A percentile compares a stretch with the other conserved stretches of the same genome.
These are phyloP conservation scores for Pogonocichla stellata DNA, from an alignment of 2,113 vertebrate genomes.

Conservation along the genomic window DNA sequence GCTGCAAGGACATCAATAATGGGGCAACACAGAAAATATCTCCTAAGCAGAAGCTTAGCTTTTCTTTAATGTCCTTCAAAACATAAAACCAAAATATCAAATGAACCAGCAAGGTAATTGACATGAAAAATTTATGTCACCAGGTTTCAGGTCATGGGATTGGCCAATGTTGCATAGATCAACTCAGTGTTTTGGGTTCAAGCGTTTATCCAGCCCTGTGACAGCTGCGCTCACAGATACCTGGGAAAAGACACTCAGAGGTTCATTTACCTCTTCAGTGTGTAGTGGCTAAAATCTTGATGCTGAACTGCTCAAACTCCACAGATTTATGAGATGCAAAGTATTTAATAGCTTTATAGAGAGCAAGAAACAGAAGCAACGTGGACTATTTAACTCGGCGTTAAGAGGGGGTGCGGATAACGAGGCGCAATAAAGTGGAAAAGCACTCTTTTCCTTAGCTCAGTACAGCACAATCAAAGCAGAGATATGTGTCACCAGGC, in stretches of 20 bases:
- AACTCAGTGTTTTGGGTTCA: background rate
- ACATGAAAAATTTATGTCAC: background rate
- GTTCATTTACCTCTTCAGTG: background rate
- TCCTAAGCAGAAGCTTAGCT: background rate
- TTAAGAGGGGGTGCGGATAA: background rate
- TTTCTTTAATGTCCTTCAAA: background rate
- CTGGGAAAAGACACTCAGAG: background rate
- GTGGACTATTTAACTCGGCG: background rate
- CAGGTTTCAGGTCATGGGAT: background rate
- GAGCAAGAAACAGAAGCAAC: background rate
- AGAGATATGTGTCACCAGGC: background rate
- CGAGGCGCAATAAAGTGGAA: background rate
- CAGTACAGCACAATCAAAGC: background rate
- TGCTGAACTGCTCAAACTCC: background rate
- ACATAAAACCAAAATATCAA: background rate
- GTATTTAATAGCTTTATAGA: background rate
- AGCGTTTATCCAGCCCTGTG: background rate
- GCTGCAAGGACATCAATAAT: background rate
- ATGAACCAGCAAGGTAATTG: background rate
- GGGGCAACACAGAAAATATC: accelerated
- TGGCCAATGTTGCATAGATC: accelerated
- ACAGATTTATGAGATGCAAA: background rate
- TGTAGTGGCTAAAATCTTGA: background rate
- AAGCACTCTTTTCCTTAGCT: background rate
- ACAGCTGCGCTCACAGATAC: background rate